These are phyloP conservation scores for Hepsetus odoe DNA, from an alignment of 2,113 vertebrate genomes.

Conservation along the genomic window DNA sequence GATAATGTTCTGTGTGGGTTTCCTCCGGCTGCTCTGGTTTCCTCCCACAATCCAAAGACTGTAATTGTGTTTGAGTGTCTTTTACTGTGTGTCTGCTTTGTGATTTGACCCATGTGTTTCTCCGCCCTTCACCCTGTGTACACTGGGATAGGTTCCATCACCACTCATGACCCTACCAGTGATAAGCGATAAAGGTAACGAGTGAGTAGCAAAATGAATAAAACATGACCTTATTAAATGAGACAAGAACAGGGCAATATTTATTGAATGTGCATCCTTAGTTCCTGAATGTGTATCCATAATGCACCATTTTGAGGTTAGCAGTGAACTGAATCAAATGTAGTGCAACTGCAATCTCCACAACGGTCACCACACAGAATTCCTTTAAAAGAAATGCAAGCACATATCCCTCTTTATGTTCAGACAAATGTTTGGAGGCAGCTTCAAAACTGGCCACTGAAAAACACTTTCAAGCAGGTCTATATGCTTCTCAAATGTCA, in stretches of 20 bases:
- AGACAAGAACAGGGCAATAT: not conserved
- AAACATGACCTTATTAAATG: not conserved
- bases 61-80: too few relatives aligned
- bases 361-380: not conserved
- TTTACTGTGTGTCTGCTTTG: too few relatives aligned
- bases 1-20: too few relatives aligned
- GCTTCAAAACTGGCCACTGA: not conserved
- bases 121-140: too few relatives aligned
- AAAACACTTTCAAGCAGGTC: not conserved
- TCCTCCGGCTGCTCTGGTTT: too few relatives aligned
- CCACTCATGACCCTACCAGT: too few relatives aligned
- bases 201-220: too few relatives aligned
- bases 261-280: not conserved
- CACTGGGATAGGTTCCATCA: too few relatives aligned
- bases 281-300: too few relatives aligned
- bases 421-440: not conserved
- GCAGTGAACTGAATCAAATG: not conserved
- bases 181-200: too few relatives aligned
- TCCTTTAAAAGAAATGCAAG: not conserved
- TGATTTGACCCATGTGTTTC: too few relatives aligned
- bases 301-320: not conserved
- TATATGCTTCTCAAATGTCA: slow-evolving; percentile 22
- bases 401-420: not conserved
- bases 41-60: too few relatives aligned
- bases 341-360: not conserved